phyloP scores from a whole-genome alignment of 2,113 vertebrate genomes.

The Campylorhamphus procurvoides region DNA sequence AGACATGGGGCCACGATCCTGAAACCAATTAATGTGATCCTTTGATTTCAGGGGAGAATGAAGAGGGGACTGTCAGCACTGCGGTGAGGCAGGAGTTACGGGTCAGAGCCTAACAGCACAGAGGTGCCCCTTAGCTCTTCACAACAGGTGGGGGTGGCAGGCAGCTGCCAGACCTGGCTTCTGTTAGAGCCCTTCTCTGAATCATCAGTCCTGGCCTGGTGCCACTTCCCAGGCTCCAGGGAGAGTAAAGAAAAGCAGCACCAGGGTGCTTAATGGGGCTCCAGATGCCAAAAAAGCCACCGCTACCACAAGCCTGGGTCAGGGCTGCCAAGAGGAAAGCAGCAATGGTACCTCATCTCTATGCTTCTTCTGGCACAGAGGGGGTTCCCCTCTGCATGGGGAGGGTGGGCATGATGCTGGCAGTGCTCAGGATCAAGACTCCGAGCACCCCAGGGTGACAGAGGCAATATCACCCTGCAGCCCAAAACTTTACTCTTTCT shows the following conservation, averaged over 20 bases:
- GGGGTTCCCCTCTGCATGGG: background rate
- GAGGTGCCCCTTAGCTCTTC: constrained; percentile 47
- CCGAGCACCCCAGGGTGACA: background rate
- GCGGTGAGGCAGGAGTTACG: constrained; percentile 25
- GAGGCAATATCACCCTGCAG: background rate
- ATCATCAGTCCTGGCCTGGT: background rate
- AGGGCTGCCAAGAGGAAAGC: background rate
- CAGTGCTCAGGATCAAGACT: background rate
- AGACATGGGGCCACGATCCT: constrained; percentile 52
- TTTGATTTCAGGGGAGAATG: constrained; percentile 53
- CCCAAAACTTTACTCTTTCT: background rate
- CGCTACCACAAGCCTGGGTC: background rate
- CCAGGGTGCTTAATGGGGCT: rapidly evolving
- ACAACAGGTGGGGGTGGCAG: background rate
- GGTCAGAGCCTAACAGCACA: constrained; percentile 47
- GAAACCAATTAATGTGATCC: constrained; percentile 67
- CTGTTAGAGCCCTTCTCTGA: background rate
- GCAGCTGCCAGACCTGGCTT: constrained; percentile 24
- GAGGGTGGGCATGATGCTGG: rapidly evolving
- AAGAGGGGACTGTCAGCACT: constrained; percentile 53
- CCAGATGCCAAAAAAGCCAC: background rate
- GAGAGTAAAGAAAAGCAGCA: background rate
- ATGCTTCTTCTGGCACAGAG: rapidly evolving
- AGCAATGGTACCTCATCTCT: rapidly evolving
- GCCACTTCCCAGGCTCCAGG: rapidly evolving